These are phyloP conservation scores for Montifringilla adamsi DNA, from an alignment of 2,113 vertebrate species.

Conservation along the genomic window DNA sequence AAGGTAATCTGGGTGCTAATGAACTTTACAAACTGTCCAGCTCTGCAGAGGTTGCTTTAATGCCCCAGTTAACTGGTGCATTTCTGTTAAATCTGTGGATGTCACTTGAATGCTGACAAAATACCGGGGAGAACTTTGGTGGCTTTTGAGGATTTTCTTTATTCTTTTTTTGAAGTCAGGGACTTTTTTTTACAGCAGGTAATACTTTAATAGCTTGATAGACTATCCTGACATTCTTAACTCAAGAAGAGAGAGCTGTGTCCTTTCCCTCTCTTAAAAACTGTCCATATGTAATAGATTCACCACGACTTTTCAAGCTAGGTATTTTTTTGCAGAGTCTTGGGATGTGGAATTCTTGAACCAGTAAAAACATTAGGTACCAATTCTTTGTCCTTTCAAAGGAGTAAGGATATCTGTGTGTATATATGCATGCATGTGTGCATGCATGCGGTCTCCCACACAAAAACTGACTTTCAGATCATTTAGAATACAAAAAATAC, in stretches of 20 bases:
- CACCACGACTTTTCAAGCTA: background rate
- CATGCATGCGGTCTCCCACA: background rate
- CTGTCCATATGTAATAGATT: background rate
- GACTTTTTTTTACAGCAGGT: background rate
- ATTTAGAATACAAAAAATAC: background rate
- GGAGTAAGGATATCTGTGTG: background rate
- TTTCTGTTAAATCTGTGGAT: background rate
- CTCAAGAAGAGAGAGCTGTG: background rate
- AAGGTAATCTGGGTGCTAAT: constrained; percentile 34
- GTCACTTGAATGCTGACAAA: constrained; percentile 18
- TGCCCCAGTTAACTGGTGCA: background rate
- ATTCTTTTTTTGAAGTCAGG: background rate
- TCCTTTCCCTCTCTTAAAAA: constrained; percentile 21
- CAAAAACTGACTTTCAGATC: background rate
- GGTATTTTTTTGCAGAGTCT: background rate
- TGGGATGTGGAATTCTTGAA: background rate
- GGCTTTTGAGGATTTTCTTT: constrained; percentile 7
- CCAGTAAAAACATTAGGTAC: background rate
- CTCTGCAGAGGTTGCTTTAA: background rate
- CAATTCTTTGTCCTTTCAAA: background rate
- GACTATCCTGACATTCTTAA: constrained; percentile 38
- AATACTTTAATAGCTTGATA: constrained; percentile 22
- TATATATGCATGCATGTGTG: background rate
- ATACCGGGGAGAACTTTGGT: background rate
- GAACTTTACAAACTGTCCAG: constrained; percentile 52